Percentiles rank a stretch among this genome's conserved stretches.
phyloP scores from a whole-genome alignment of 2,113 vertebrate species.

The Brachirus orientalis region DNA sequence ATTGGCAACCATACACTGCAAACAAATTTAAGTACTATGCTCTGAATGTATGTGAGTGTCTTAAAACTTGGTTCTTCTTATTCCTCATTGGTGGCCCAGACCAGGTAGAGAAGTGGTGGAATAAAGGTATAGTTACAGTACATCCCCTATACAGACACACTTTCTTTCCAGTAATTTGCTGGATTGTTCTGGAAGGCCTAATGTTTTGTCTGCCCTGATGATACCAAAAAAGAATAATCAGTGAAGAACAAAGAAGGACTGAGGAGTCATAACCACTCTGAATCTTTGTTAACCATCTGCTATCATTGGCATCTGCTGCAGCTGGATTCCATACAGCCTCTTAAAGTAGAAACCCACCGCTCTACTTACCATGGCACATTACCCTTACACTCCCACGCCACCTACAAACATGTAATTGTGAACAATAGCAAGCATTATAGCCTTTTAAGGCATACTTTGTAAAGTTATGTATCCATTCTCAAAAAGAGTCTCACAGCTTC shows the following conservation, averaged over 20 bases:
- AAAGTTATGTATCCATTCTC: background rate
- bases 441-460: background rate
- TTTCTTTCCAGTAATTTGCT: constrained; percentile 21
- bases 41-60: constrained; percentile 5
- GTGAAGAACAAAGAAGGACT: constrained; percentile 58
- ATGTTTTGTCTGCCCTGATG: constrained; percentile 76
- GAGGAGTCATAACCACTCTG: constrained; percentile 45
- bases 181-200: constrained; percentile 29
- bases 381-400: background rate
- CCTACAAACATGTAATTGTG: background rate
- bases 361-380: constrained; percentile 16
- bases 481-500: background rate
- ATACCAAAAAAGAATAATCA: constrained; percentile 51
- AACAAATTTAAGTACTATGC: constrained; percentile 31
- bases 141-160: background rate
- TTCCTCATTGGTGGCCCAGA: constrained; percentile 48
- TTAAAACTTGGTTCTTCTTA: constrained; percentile 3
- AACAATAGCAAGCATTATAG: too few relatives aligned
- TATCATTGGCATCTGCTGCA: constrained; percentile 53
- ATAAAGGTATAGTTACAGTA: constrained; percentile 5
- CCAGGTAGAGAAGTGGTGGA: constrained; percentile 27
- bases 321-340: constrained; percentile 8
- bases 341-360: background rate
- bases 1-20: constrained; percentile 39
- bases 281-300: constrained; percentile 49